These are phyloP conservation scores for Branchellion lobata DNA, from an alignment of 2,888 invertebrate species.

Conservation along the genomic window DNA sequence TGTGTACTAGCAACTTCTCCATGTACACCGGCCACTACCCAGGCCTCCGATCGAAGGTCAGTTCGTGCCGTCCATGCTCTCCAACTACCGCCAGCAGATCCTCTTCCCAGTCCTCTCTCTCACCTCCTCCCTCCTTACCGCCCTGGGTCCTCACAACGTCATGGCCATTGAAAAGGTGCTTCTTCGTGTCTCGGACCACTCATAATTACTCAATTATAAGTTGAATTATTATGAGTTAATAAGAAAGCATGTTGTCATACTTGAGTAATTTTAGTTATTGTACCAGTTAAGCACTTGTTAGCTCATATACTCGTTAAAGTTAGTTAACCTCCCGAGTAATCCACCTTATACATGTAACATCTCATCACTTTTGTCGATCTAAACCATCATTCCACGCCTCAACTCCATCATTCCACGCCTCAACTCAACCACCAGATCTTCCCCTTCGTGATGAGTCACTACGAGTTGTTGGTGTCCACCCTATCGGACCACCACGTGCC, in stretches of 20 bases:
- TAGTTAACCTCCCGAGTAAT: no score
- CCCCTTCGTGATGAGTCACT: conserved; percentile 77
- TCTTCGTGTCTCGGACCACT: background rate
- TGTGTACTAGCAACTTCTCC: no score
- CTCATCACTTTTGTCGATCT: no score
- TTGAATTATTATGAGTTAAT: no score
- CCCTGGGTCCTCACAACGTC: conserved; percentile 79
- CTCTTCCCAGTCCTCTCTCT: conserved; percentile 76
- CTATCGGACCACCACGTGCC: conserved; percentile 69
- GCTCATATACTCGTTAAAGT: no score
- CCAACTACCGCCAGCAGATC: conserved; percentile 68
- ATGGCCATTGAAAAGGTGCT: conserved; percentile 68
- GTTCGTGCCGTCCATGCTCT: conserved; percentile 50
- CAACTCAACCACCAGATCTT: conserved; percentile 69
- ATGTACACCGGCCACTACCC: no score
- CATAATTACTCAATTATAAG: background rate
- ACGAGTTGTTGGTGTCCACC: conserved; percentile 77
- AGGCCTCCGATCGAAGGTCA: background rate
- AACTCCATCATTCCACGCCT: no score
- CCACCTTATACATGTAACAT: no score
- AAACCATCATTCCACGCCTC: no score
- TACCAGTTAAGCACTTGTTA: background rate
- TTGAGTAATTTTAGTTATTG: no score
- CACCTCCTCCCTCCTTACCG: conserved; percentile 78
- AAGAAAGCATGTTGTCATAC: no score